A percentile compares a stretch with the other conserved stretches of the same genome.
These are phyloP conservation scores for Amazona guildingii DNA, from an alignment of 2,113 vertebrate species.

Conservation along the genomic window DNA sequence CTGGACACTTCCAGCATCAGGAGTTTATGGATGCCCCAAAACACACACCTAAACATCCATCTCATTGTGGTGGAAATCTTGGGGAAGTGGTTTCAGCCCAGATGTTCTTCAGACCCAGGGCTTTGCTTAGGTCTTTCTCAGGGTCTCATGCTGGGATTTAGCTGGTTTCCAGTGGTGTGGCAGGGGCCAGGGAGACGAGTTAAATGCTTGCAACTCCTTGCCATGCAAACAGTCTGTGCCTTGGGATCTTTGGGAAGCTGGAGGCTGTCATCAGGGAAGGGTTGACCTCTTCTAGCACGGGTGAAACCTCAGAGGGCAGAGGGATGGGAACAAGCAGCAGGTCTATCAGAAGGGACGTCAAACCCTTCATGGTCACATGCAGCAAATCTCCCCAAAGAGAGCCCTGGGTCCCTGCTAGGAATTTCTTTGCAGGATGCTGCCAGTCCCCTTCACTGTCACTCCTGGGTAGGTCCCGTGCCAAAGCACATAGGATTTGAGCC, in stretches of 20 bases:
- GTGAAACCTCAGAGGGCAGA: not conserved
- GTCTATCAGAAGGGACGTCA: not conserved
- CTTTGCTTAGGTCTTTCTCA: not conserved
- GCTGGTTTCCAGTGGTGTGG: not conserved
- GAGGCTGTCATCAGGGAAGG: not conserved
- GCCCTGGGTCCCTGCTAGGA: not conserved
- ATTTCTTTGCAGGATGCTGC: not conserved
- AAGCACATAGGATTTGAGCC: not conserved
- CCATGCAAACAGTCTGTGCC: not conserved
- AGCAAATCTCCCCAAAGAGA: rapidly evolving
- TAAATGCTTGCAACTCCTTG: not conserved
- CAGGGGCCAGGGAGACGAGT: not conserved
- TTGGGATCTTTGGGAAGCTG: not conserved
- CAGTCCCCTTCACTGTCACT: not conserved
- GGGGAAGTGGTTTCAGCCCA: not conserved
- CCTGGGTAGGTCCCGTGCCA: not conserved
- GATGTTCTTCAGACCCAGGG: not conserved
- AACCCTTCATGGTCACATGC: rapidly evolving
- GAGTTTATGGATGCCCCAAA: rapidly evolving
- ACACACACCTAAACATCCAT: rapidly evolving
- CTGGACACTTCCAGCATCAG: rapidly evolving
- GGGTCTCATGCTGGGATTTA: rapidly evolving
- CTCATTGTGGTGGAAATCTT: rapidly evolving
- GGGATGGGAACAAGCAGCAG: not conserved
- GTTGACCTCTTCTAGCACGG: not conserved